Conservation (phyloP, 2,888 invertebrate genomes). For the Thecocarcelia acutangulata region DNA sequence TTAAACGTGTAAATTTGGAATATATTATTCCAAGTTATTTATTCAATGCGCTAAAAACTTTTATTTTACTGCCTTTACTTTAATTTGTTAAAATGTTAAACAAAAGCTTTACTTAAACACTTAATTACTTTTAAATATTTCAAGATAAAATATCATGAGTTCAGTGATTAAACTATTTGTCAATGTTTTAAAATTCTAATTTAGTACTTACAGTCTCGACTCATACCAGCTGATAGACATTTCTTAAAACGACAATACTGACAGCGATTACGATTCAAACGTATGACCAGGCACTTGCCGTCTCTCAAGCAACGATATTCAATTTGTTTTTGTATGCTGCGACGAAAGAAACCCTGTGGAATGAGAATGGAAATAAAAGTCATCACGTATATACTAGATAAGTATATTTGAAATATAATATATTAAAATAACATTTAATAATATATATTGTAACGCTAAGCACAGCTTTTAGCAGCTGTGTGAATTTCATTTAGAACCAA, state of each 20-base stretch:
- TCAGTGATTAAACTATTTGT: neutral
- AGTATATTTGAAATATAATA: neutral
- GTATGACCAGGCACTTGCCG: conserved; percentile 96
- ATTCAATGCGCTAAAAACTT: no score
- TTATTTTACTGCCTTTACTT: no score
- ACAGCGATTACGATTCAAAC: conserved; percentile 96
- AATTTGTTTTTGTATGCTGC: conserved; percentile 98
- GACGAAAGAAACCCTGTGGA: conserved; percentile 94
- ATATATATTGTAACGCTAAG: neutral
- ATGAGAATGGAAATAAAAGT: conserved; percentile 8
- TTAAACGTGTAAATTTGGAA: no score
- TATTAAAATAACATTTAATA: neutral
- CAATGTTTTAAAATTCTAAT: neutral
- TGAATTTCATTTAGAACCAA: conserved; percentile 80
- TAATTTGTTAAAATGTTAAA: no score
- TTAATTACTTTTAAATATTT: no score
- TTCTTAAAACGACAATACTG: conserved; percentile 98
- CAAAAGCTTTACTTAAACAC: no score
- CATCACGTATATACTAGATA: neutral
- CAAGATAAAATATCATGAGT: no score
- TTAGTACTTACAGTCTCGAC: conserved; percentile 94
- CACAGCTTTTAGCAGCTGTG: neutral
- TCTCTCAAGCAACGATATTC: conserved; percentile 96
- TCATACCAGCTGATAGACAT: conserved; percentile 98
- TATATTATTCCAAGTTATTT: no score